Evolutionary conservation across 2,888 invertebrate genomes (phyloP).

Genomic region (Perithous albicinctus): DNA sequence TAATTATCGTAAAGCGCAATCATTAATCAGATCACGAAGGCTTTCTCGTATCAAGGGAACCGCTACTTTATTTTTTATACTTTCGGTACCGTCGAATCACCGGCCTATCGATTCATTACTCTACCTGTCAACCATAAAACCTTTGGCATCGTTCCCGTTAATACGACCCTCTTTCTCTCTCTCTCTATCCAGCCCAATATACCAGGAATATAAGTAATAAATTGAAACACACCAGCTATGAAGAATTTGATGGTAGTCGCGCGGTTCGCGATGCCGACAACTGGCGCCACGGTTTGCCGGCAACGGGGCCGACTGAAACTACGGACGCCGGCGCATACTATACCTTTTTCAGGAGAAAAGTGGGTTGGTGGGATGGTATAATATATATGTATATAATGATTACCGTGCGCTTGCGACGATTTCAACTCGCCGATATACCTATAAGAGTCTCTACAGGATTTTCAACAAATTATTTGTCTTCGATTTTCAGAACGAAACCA

Average conservation of each 20-base stretch:
- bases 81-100: slow-evolving; percentile 66
- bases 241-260: slow-evolving; percentile 18
- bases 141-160: slow-evolving; percentile 68
- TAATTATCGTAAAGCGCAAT: slow-evolving; percentile 77
- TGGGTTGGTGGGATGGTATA: background rate
- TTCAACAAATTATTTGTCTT: background rate
- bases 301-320: slow-evolving; percentile 51
- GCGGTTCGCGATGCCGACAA: slow-evolving; percentile 72
- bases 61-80: slow-evolving; percentile 63
- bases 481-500: background rate
- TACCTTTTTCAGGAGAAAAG: slow-evolving; percentile 22
- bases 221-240: background rate
- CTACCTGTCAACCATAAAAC: slow-evolving; percentile 72
- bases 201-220: slow-evolving; percentile 49
- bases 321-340: slow-evolving; percentile 5
- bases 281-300: slow-evolving; percentile 76
- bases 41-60: slow-evolving; percentile 61
- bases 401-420: slow-evolving; percentile 17
- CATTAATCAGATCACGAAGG: slow-evolving; percentile 79
- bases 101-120: slow-evolving; percentile 75
- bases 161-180: slow-evolving; percentile 40
- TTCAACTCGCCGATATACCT: slow-evolving; percentile 11
- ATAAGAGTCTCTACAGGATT: background rate
- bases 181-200: slow-evolving; percentile 27
- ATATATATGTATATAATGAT: background rate